Evolutionary conservation across 2,888 invertebrate genomes (phyloP).

Genomic region (Dryocosmus kuriphilus): DNA sequence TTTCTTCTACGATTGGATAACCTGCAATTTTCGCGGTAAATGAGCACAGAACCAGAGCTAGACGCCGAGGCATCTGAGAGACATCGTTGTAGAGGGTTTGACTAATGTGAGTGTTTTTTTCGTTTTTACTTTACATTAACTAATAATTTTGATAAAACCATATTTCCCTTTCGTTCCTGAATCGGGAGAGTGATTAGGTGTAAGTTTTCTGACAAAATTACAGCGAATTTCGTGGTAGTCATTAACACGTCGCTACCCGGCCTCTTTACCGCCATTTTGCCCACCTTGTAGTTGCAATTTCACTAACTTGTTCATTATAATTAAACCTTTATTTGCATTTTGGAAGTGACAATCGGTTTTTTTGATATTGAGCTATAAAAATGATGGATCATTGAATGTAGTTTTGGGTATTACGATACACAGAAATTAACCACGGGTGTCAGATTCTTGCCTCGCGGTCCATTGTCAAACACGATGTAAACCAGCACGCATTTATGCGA

Average conservation of each 20-base stretch:
- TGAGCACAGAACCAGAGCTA: not conserved
- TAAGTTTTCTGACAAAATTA: not conserved
- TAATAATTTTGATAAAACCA: not conserved
- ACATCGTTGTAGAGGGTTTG: not conserved
- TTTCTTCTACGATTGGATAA: constrained; percentile 12
- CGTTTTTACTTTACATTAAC: not conserved
- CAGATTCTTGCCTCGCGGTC: constrained; percentile 28
- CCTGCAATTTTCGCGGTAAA: constrained; percentile 36
- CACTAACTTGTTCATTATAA: not conserved
- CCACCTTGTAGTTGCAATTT: not conserved
- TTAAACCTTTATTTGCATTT: not conserved
- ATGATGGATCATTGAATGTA: not conserved
- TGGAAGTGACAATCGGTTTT: not conserved
- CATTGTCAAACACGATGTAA: constrained; percentile 32
- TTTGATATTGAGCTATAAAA: not conserved
- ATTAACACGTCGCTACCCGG: constrained; percentile 13
- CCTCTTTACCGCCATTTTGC: constrained; percentile 39
- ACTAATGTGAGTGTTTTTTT: constrained; percentile 12
- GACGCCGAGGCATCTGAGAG: constrained; percentile 6
- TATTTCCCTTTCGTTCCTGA: not conserved
- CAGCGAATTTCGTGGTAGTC: not conserved
- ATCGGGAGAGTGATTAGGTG: not conserved
- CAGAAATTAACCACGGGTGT: not conserved
- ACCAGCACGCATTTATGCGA: not conserved
- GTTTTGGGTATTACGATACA: not conserved